Conservation (phyloP, 37 sponge, comb jelly and placozoan genomes). For the Aplysina aerophoba region DNA sequence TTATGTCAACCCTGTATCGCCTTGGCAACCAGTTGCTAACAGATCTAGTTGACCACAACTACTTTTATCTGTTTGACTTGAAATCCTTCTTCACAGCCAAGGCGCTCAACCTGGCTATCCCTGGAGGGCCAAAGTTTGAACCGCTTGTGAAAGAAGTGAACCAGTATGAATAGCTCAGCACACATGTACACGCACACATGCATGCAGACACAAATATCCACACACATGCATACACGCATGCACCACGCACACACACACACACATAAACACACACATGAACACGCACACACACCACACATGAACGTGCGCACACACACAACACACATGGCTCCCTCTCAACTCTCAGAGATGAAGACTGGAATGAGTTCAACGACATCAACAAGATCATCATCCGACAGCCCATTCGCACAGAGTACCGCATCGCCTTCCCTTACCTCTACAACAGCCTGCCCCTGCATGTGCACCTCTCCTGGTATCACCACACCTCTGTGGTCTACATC, state of each 20-base stretch:
- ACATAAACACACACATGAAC: conserved; percentile 10
- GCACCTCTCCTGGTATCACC: conserved; percentile 99
- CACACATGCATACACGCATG: neutral
- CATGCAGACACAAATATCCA: neutral
- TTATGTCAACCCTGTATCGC: conserved; percentile 97
- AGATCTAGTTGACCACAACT: conserved; percentile 97
- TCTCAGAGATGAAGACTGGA: conserved; percentile 98
- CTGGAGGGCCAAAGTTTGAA: conserved; percentile 99
- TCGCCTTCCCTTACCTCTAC: conserved; percentile 98
- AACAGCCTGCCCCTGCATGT: conserved; percentile 96
- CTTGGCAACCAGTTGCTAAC: conserved; percentile 99
- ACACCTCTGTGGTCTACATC: conserved; percentile 96
- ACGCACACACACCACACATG: neutral
- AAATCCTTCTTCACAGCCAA: conserved; percentile 99
- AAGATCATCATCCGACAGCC: conserved; percentile 99
- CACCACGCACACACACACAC: no score
- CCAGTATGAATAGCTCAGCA: neutral
- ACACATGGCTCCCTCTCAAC: no score
- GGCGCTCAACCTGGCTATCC: conserved; percentile 98
- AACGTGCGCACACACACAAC: no score
- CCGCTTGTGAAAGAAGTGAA: conserved; percentile 89
- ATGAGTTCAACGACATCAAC: conserved; percentile 99
- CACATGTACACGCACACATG: conserved; percentile 18
- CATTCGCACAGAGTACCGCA: conserved; percentile 97
- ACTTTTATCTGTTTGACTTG: conserved; percentile 97